Conservation (phyloP, 2,888 invertebrate species). For the Lepetodrilus schrolli region DNA sequence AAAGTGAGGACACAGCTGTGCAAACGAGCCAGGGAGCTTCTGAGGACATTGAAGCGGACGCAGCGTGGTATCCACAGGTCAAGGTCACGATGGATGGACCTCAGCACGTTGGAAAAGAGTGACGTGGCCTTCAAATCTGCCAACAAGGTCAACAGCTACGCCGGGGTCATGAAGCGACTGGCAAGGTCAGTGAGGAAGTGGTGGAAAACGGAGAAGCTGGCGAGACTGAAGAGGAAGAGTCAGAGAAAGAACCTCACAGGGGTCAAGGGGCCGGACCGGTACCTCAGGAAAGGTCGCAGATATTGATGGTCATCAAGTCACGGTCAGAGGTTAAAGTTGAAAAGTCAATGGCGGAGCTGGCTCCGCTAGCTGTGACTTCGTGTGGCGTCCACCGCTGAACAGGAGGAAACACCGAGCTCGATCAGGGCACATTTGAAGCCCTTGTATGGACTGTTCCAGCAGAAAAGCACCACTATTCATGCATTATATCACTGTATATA, state of each 20-base stretch:
- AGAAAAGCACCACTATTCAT: too few relatives aligned
- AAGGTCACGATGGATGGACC: constrained; percentile 39
- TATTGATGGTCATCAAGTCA: not conserved
- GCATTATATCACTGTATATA: too few relatives aligned
- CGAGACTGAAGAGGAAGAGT: constrained; percentile 32
- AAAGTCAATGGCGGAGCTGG: constrained; percentile 13
- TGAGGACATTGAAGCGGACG: constrained; percentile 32
- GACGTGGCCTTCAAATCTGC: constrained; percentile 29
- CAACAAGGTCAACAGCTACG: constrained; percentile 33
- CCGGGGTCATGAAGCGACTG: constrained; percentile 36
- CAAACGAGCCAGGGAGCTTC: constrained; percentile 36
- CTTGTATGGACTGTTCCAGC: too few relatives aligned
- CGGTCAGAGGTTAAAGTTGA: not conserved
- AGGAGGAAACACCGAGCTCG: not conserved
- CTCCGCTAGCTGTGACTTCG: not conserved
- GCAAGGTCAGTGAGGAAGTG: constrained; percentile 32
- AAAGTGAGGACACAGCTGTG: constrained; percentile 32
- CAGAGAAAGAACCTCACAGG: constrained; percentile 35
- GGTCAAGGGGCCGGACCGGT: not conserved
- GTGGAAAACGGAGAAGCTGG: constrained; percentile 37
- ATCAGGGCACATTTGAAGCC: too few relatives aligned
- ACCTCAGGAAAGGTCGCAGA: too few relatives aligned
- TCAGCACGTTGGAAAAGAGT: constrained; percentile 36
- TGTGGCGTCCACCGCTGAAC: not conserved
- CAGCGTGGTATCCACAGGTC: constrained; percentile 40